Percentiles rank a stretch among this genome's conserved stretches.
Conservation (phyloP, 2,113 vertebrate genomes). For the Gambusia affinis region DNA sequence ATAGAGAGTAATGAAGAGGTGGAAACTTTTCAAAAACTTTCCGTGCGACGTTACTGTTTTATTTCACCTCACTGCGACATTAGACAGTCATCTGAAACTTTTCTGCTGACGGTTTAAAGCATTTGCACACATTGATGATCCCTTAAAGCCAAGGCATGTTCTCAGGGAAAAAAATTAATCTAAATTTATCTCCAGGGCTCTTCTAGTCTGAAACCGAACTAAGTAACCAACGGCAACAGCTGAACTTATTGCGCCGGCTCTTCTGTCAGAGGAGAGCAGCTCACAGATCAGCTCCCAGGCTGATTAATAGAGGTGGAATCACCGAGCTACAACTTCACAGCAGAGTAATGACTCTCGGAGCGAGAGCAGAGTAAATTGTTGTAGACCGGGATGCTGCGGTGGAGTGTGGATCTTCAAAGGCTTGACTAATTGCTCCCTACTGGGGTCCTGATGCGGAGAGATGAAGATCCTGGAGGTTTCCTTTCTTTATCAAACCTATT, state of each 20-base stretch:
- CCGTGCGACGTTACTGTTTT: too few species aligned
- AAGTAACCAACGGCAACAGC: slow-evolving; percentile 2
- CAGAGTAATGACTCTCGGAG: slow-evolving; percentile 44
- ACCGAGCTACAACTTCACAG: slow-evolving; percentile 32
- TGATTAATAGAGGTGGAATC: slow-evolving; percentile 61
- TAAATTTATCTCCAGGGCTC: slow-evolving; percentile 10
- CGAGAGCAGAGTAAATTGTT: slow-evolving; percentile 9
- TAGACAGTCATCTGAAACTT: neutral
- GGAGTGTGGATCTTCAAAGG: slow-evolving; percentile 22
- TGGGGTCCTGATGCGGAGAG: slow-evolving; percentile 31
- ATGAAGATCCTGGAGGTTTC: slow-evolving; percentile 27
- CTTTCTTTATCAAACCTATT: slow-evolving; percentile 14
- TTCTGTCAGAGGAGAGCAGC: slow-evolving; percentile 7
- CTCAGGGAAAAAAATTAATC: slow-evolving; percentile 15
- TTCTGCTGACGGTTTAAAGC: neutral
- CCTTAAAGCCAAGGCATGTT: neutral
- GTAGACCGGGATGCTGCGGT: slow-evolving; percentile 5
- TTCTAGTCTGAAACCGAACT: slow-evolving; percentile 4
- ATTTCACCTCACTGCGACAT: neutral
- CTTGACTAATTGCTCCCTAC: slow-evolving; percentile 50
- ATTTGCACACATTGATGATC: neutral
- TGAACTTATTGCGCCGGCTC: slow-evolving; percentile 20
- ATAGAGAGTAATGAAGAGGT: too few species aligned
- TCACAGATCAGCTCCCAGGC: slow-evolving; percentile 61
- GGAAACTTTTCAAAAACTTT: neutral